phyloP scores from a whole-genome alignment of 2,888 invertebrate genomes.

The Ametastegia equiseti region DNA sequence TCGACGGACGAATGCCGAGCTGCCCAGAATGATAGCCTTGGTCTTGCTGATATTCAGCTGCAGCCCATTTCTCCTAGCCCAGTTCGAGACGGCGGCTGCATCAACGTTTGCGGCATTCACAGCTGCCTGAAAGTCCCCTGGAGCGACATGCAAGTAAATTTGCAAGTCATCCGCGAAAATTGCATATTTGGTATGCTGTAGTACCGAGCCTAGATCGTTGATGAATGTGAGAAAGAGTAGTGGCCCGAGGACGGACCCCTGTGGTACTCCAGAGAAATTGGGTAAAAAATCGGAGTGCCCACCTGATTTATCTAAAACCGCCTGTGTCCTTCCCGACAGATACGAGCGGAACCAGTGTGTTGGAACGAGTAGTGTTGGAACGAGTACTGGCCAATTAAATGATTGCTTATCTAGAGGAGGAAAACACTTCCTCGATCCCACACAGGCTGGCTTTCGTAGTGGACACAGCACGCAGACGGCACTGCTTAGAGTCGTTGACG shows the following conservation, averaged over 20 bases:
- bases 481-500: too few relatives aligned
- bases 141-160: slow-evolving; percentile 19
- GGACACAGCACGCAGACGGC: too few relatives aligned
- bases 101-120: background rate
- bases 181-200: background rate
- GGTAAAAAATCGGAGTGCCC: background rate
- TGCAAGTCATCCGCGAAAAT: slow-evolving; percentile 35
- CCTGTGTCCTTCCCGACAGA: too few relatives aligned
- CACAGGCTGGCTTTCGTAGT: too few relatives aligned
- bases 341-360: too few relatives aligned
- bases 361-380: too few relatives aligned
- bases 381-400: too few relatives aligned
- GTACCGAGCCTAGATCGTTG: background rate
- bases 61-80: slow-evolving; percentile 5
- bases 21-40: slow-evolving; percentile 45
- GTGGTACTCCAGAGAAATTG: background rate
- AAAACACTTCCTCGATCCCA: too few relatives aligned
- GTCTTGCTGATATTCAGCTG: slow-evolving; percentile 33
- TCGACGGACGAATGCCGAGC: background rate
- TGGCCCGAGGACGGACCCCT: background rate
- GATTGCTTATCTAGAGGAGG: too few relatives aligned
- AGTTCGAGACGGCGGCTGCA: background rate
- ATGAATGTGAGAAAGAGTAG: background rate
- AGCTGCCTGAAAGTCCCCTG: background rate
- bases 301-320: background rate